Base-by-base conservation (phyloP, 2,797 vertebrate genomes). In the Cirrhinus mrigala region DNA sequence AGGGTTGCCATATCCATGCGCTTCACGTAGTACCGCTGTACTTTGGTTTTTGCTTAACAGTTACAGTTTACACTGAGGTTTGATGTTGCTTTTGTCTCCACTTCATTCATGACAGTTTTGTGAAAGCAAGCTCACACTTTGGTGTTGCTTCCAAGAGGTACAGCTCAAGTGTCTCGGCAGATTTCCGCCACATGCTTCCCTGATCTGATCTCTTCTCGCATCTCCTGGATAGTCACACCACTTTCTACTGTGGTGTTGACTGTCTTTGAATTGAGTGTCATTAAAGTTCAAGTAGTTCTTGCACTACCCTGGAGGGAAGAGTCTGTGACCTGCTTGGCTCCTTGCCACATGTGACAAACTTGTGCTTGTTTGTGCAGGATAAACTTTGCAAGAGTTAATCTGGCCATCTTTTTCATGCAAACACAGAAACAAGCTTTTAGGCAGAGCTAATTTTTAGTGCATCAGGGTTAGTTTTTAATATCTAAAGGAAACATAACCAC, bases 231-330 rank as follows among this genome's bases (percentile, higher is more conserved):
- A 60, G 62, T 81, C 78, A 44, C 44, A 76, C 75, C 70, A 77
- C 82, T 69, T 46, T 81, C 71, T 81, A 8, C 37, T 76, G 24
- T 73, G 64, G 44, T 68, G 44, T 77, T 20, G 60, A 20, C 74
- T 83, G 15, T 68, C 82, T 83, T 14, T 66, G 60, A 75, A 66
- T 40, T 68, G 50, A 56, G 78, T 69, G n/a, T 4, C 82, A 44
- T 46, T 68, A 37, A 83, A 68, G 29, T 68, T 83, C 1, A 18
- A 69, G 50, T 15, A 77, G 50, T 50, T 84, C 9, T 52, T 77
- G 44, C 69, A 10, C 12, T 56, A 22, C 44, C 27, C 64, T 15
- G 33, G 12, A 69, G 62, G 22, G 27, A 33, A 66, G 33, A 66
- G 68, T 70, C 78, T 66, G 5, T 44, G 40, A 73, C 10, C 69